A percentile compares a stretch with the other conserved stretches of the same genome.
Conservation (phyloP, 1,140 invertebrate species). For the Trichonephila clavata region DNA sequence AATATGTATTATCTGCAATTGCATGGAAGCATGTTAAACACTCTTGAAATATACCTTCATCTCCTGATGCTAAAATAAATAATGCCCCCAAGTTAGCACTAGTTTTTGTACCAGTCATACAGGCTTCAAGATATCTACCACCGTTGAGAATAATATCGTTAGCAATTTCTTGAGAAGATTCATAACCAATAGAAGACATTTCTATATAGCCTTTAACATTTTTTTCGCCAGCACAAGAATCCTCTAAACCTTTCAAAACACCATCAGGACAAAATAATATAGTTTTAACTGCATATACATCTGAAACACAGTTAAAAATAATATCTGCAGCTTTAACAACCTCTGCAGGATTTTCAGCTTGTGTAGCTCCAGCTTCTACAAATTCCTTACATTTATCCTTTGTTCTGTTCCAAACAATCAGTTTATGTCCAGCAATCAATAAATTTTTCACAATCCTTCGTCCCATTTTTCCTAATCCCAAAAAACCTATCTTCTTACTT, state of each 20-base stretch:
- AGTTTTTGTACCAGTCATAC: no score
- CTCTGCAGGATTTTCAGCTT: no score
- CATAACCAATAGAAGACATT: conserved; percentile 97
- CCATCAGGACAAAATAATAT: conserved; percentile 98
- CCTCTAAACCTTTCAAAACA: conserved; percentile 90
- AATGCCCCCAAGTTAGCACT: no score
- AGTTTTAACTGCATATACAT: no score
- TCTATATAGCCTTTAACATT: conserved; percentile 90
- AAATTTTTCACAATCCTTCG: conserved; percentile 97
- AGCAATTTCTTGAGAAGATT: conserved; percentile 95
- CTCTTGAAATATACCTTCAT: no score
- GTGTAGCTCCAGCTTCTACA: no score
- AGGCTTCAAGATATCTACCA: conserved; percentile 94
- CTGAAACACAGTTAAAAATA: no score
- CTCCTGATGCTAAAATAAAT: no score
- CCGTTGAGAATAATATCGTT: conserved; percentile 93
- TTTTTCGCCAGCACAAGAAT: no score
- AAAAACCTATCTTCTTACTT: conserved; percentile 94
- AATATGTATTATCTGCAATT: no score
- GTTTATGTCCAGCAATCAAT: conserved; percentile 95
- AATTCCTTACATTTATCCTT: conserved; percentile 92
- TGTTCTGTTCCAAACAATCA: conserved; percentile 96
- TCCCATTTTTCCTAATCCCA: conserved; percentile 98
- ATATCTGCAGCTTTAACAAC: no score
- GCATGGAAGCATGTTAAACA: no score